Conservation (phyloP, 2,888 invertebrate species). For the Chrysina gloriosa region DNA sequence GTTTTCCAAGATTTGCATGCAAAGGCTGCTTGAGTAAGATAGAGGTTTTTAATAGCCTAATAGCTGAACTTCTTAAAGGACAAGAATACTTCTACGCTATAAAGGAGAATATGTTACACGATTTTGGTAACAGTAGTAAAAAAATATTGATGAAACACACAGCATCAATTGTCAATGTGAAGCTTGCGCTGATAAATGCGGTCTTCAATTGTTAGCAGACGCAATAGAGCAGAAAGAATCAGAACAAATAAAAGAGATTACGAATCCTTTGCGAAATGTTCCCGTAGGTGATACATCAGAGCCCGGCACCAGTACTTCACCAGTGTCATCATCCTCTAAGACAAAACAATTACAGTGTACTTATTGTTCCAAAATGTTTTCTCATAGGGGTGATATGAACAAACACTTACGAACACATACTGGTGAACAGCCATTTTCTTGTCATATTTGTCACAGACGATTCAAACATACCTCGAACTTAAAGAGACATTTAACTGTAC, state of each 20-base stretch:
- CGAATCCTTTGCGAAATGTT: neutral
- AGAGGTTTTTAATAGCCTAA: conserved; percentile 26
- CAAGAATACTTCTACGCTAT: conserved; percentile 29
- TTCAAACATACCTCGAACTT: conserved; percentile 73
- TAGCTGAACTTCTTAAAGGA: conserved; percentile 10
- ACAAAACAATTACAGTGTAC: conserved; percentile 49
- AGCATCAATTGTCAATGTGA: conserved; percentile 44
- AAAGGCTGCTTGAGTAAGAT: conserved; percentile 13
- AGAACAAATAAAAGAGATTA: neutral
- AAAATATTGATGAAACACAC: conserved; percentile 33
- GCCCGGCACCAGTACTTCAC: conserved; percentile 12
- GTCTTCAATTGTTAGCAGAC: conserved; percentile 23
- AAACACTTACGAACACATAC: conserved; percentile 62
- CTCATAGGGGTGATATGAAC: conserved; percentile 61
- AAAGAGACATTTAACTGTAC: conserved; percentile 80
- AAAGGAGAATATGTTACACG: conserved; percentile 27
- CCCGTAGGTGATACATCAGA: neutral
- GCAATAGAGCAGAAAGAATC: conserved; percentile 27
- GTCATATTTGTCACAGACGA: conserved; percentile 56
- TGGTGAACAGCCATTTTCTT: conserved; percentile 60
- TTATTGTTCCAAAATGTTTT: conserved; percentile 59
- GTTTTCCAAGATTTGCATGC: conserved; percentile 29
- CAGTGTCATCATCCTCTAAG: neutral
- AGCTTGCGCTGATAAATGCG: conserved; percentile 11
- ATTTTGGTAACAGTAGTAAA: conserved; percentile 3